Evolutionary conservation across 1,140 invertebrate species (phyloP).

Genomic region (Saccostrea echinata): DNA sequence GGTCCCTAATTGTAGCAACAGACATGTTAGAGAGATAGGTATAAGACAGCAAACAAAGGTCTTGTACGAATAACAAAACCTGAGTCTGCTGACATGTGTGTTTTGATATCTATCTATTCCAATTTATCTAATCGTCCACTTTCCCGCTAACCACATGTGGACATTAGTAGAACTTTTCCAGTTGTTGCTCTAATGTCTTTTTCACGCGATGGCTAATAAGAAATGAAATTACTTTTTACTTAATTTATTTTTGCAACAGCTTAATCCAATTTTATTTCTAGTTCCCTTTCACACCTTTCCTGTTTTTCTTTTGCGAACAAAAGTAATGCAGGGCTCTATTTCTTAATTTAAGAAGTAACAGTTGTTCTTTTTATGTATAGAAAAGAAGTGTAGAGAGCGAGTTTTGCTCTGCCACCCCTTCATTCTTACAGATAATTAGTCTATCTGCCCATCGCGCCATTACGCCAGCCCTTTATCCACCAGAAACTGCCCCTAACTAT

Average conservation of each 20-base stretch:
- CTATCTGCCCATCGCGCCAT: slow-evolving; percentile 12
- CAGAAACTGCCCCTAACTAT: slow-evolving; percentile 26
- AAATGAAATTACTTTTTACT: slow-evolving; percentile 5
- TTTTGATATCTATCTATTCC: neutral
- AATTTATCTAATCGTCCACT: neutral
- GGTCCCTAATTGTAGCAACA: slow-evolving; percentile 30
- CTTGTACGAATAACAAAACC: neutral
- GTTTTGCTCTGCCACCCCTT: slow-evolving; percentile 24
- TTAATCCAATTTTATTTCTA: slow-evolving; percentile 30
- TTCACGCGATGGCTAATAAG: slow-evolving; percentile 5
- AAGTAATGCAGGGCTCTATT: slow-evolving; percentile 9
- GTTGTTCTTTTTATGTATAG: slow-evolving; percentile 25
- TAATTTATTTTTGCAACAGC: neutral
- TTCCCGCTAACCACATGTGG: slow-evolving; percentile 29
- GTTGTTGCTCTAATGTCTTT: neutral
- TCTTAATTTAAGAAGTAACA: slow-evolving; percentile 24
- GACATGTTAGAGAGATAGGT: slow-evolving; percentile 20
- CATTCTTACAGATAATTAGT: slow-evolving; percentile 16
- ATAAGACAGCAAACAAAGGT: neutral
- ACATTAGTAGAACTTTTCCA: neutral
- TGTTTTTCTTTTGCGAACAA: neutral
- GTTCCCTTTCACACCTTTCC: neutral
- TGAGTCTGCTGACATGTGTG: neutral
- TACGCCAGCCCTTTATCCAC: neutral
- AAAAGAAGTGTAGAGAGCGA: neutral